A percentile compares a stretch with the other conserved stretches of the same genome.
Evolutionary conservation across 2,797 vertebrate species (phyloP).

Genomic region (Psittacula derbiana): DNA sequence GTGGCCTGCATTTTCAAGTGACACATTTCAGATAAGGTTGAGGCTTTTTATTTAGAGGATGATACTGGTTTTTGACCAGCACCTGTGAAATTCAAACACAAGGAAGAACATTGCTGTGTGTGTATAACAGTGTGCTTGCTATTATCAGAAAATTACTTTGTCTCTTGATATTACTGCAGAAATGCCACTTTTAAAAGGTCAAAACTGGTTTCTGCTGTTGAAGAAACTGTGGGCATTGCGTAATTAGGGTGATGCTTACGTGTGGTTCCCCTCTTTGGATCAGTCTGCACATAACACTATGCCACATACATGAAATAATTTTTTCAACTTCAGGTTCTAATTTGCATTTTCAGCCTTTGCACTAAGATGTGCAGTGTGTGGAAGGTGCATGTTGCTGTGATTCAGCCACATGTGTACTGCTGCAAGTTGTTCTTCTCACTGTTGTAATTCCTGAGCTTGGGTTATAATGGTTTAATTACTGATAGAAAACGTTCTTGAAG

Average conservation of each 20-base stretch:
- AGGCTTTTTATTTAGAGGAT: neutral
- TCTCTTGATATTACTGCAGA: neutral
- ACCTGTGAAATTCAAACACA: neutral
- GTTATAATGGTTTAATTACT: neutral
- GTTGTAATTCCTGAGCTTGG: neutral
- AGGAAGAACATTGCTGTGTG: neutral
- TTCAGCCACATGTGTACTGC: neutral
- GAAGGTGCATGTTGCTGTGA: neutral
- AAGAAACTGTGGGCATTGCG: neutral
- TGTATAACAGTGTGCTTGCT: neutral
- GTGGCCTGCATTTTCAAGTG: neutral
- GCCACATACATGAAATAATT: fast-evolving
- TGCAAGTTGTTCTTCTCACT: neutral
- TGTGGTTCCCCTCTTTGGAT: neutral
- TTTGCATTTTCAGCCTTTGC: neutral
- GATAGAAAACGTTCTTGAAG: neutral
- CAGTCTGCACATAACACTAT: neutral
- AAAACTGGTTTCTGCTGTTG: neutral
- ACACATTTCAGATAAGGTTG: neutral
- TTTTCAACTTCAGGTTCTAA: neutral
- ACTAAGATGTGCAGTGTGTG: neutral
- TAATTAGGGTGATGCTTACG: neutral
- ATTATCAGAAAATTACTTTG: neutral
- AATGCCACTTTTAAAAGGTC: neutral
- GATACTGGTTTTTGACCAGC: neutral